Conservation (phyloP, 1,140 invertebrate species). For the Euborellia annulipes region DNA sequence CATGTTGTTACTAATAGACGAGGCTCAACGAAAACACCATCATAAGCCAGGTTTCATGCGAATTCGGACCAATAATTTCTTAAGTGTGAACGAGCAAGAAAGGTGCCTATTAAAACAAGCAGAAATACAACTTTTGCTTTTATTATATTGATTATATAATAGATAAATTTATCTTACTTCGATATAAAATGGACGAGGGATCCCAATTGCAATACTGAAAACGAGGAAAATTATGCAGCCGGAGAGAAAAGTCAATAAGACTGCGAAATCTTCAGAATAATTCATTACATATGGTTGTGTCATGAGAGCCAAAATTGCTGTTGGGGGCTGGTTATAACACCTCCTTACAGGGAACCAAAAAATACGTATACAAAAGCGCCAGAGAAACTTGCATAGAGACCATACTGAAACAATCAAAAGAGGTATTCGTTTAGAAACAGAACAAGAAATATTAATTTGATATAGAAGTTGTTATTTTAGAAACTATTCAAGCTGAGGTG, state of each 20-base stretch:
- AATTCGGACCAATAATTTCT: too few species aligned
- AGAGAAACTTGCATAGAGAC: constrained; percentile 51
- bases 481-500: too few species aligned
- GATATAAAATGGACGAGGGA: constrained; percentile 44
- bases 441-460: too few species aligned
- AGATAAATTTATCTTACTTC: constrained; percentile 14
- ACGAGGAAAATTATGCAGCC: constrained; percentile 38
- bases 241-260: constrained; percentile 40
- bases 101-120: too few species aligned
- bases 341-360: constrained; percentile 48
- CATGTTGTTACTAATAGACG: too few species aligned
- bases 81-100: too few species aligned
- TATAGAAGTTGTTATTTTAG: too few species aligned
- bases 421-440: too few species aligned
- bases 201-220: constrained; percentile 43
- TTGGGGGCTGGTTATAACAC: constrained; percentile 44
- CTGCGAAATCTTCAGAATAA: constrained; percentile 27
- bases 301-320: constrained; percentile 39
- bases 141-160: too few species aligned
- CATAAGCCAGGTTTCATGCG: too few species aligned
- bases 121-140: too few species aligned
- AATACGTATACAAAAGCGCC: constrained; percentile 49
- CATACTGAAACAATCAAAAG: constrained; percentile 45
- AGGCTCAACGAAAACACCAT: too few species aligned
- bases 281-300: constrained; percentile 27